Evolutionary conservation across 35 echinoderm and acorn worm species (phyloP), one percentile per base, ranked within the genome.

Genomic region (Anneissia japonica): DNA sequence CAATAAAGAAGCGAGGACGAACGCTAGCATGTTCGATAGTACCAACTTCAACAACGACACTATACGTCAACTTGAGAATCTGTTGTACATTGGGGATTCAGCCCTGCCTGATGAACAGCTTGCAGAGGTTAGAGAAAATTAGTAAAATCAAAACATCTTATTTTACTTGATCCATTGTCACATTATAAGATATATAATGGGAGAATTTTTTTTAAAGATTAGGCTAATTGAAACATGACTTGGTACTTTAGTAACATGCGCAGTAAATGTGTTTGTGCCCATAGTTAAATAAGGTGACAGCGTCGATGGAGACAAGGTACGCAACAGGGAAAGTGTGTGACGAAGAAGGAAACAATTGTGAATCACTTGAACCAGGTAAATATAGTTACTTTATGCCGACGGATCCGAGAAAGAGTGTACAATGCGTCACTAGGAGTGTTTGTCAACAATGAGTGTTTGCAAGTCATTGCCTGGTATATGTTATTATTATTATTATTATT

Each of bases 331-430:
- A 97, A 32, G 91, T 92, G 23, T 93, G 90, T 76, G 85, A 74
- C 40, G 82, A 90, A 29, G 83, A 87, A 7, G 35, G n/a, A 7
- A 81, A 40, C 0, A 39, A 81, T 30, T 97, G 91, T 73, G 79
- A 84, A 41, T 76, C 88, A 21, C 88, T 97, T 36, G 94, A 97
- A 75, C 94, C 94, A 84, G 94, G 94, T 97, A 84, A 46, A 26
- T 13, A 19, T n/a, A n/a, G n/a, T n/a, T n/a, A n/a, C n/a, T n/a
- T n/a, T n/a, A n/a, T n/a, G n/a, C n/a, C n/a, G n/a, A n/a, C n/a
- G n/a, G n/a, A n/a, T n/a, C n/a, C n/a, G n/a, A n/a, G n/a, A n/a
- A n/a, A n/a, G n/a, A n/a, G n/a, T n/a, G n/a, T n/a, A n/a, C n/a
- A n/a, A n/a, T n/a, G n/a, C n/a, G n/a, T n/a, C n/a, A n/a, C n/a